Conservation (phyloP, 2,797 vertebrate species). For the Argentina silus region DNA sequence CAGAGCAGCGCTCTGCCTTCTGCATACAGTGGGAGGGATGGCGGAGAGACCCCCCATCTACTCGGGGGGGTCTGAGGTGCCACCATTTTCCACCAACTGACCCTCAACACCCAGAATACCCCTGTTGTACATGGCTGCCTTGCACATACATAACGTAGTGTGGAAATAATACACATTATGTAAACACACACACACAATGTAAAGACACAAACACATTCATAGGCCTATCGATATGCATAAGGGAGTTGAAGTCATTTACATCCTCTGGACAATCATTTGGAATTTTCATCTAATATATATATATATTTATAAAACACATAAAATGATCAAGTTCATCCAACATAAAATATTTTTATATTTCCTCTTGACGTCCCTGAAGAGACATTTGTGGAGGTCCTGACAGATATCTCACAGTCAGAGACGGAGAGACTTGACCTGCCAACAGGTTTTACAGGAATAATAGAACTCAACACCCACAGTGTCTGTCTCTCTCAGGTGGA, state of each 20-base stretch:
- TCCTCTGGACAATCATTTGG: too few species aligned
- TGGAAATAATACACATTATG: not conserved
- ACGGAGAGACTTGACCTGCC: not conserved
- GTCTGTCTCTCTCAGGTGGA: not conserved
- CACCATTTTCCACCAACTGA: not conserved
- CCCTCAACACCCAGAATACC: not conserved
- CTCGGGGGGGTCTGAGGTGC: not conserved
- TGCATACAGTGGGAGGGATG: slow-evolving; percentile 31
- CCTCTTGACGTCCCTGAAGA: not conserved
- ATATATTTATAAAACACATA: too few species aligned
- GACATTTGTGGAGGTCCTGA: not conserved
- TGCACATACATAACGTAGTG: not conserved
- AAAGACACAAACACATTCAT: not conserved
- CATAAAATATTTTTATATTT: not conserved
- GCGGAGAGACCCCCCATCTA: slow-evolving; percentile 30
- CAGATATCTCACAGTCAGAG: not conserved
- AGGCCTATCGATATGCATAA: too few species aligned
- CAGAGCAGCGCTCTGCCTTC: slow-evolving; percentile 56
- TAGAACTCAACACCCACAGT: not conserved
- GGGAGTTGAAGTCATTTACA: too few species aligned
- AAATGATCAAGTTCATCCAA: not conserved
- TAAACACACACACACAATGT: too few species aligned
- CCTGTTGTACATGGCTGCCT: not conserved
- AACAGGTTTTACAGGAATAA: not conserved
- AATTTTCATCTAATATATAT: too few species aligned